Evolutionary conservation across 1,140 invertebrate species (phyloP).

Genomic region (Solenopsis fugax): DNA sequence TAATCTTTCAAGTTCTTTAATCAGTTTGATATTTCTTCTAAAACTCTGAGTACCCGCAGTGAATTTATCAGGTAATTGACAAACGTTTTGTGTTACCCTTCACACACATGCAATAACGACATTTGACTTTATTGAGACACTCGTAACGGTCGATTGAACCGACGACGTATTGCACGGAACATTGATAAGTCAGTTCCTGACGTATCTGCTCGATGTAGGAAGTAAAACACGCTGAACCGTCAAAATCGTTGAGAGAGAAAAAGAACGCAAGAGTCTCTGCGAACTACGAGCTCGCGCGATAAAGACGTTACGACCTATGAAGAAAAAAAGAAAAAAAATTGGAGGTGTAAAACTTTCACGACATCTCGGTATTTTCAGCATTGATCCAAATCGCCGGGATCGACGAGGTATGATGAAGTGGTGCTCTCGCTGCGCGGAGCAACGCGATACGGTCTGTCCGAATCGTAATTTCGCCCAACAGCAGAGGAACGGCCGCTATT

Average conservation of each 20-base stretch:
- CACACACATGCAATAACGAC: constrained; percentile 18
- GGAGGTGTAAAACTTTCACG: constrained; percentile 36
- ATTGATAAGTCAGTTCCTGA: constrained; percentile 49
- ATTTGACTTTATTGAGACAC: constrained; percentile 38
- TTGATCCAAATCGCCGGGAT: constrained; percentile 17
- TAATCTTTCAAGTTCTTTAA: neutral
- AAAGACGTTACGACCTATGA: constrained; percentile 45
- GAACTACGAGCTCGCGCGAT: constrained; percentile 39
- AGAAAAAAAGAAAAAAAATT: constrained; percentile 3
- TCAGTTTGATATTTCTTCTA: neutral
- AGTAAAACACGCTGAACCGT: constrained; percentile 39
- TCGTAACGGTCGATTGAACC: constrained; percentile 28
- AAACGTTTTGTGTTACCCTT: constrained; percentile 13
- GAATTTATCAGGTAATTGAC: neutral
- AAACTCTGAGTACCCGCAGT: neutral
- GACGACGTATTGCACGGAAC: constrained; percentile 41
- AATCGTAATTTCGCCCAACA: constrained; percentile 43
- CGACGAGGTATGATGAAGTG: constrained; percentile 41
- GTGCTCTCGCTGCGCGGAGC: neutral
- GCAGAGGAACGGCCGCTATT: constrained; percentile 17
- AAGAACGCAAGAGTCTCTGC: neutral
- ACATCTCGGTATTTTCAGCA: constrained; percentile 42
- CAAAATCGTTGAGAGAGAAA: constrained; percentile 7
- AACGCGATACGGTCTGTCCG: constrained; percentile 22
- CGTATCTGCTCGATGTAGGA: constrained; percentile 17